Base-by-base conservation (phyloP, 1,140 invertebrate genomes). In the Macrosteles quadrilineatus region DNA sequence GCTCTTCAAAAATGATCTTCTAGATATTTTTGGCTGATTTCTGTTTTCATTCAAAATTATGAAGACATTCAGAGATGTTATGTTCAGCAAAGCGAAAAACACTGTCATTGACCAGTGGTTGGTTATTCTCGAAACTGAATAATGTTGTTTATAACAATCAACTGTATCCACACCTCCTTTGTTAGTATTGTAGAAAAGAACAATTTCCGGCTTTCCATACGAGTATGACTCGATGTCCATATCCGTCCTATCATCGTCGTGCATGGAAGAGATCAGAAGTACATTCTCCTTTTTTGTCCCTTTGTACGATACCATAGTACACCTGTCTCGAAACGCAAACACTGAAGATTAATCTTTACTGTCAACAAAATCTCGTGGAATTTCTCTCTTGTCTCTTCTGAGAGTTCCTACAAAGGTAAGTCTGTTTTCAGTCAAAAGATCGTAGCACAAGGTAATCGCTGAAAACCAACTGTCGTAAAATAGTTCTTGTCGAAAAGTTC, bases 391-490 rank as follows among this genome's bases (percentile, higher is more conserved):
- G 55, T 79, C 79, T 71, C 76, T 78, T 57, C 72, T 69, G 1
- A 80, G 27, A 40, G 76, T 80, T 59, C 77, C 76, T 50, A 78
- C 72, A 29, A 78, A 63, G 45, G 76, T 80, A 55, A 79, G 63
- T 25, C 78, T 78, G 63, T 79, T 27, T n/a, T 65, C 36, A 21
- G 12, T 17, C 17, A 27, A 27, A 3, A 27, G 19, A 2, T 27
- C 31, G 12, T 14, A 4, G 19, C 29, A 30, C 19, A 62, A 29
- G 2, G 14, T 12, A 62, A 62, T 62, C 1, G 14, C 11, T 9
- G 12, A 4, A 62, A 78, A 80, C 76, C 77, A 80, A 74, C 78
- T 78, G 62, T 78, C 79, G 40, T n/a, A n/a, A n/a, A n/a, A n/a
- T n/a, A n/a, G n/a, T n/a, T n/a, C n/a, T n/a, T n/a, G n/a, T n/a